Evolutionary conservation across 2,888 invertebrate genomes (phyloP), one percentile per base, ranked within the genome.

Genomic region (Agrotis exclamationis): DNA sequence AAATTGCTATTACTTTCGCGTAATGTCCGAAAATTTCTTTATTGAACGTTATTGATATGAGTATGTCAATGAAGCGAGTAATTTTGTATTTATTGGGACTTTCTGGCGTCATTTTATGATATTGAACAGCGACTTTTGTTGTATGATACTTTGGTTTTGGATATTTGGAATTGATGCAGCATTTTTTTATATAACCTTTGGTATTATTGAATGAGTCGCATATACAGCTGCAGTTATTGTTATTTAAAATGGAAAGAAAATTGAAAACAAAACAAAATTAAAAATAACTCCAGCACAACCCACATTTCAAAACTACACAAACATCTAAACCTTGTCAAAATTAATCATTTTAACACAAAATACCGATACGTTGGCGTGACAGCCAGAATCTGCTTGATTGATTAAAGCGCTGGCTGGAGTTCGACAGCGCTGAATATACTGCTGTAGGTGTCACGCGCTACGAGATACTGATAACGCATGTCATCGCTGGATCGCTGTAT

Each of bases 281-380:
- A 47, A 47, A 73, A 33, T 13, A 18, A 13, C 0, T 0, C 16
- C 47, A 56, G 51, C n/a, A 16, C 9, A 51, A 22, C 44, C 63
- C 24, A 59, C 60, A 64, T 67, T 63, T 20, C 56, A 71, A 68
- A 64, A 68, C 56, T 60, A 54, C 65, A 77, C 62, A 58, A 56
- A 74, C 67, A 62, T 65, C 56, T 54, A 59, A 76, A 83, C 59
- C 60, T 24, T 53, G 63, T 20, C 53, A 75, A 63, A 69, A 85
- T 85, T 79, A 84, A 86, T 85, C 83, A 85, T 82, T 84, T 82
- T 45, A 81, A 71, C 70, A 84, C 78, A 84, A 82, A 79, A 77
- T 76, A 74, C 63, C 69, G 85, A 86, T 82, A 82, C 64, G 70
- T 68, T 69, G 47, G 63, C 63, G 66, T 70, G 84, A 82, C 86